Evolutionary conservation across 2,113 vertebrate species (phyloP).

Genomic region (Salminus brasiliensis): DNA sequence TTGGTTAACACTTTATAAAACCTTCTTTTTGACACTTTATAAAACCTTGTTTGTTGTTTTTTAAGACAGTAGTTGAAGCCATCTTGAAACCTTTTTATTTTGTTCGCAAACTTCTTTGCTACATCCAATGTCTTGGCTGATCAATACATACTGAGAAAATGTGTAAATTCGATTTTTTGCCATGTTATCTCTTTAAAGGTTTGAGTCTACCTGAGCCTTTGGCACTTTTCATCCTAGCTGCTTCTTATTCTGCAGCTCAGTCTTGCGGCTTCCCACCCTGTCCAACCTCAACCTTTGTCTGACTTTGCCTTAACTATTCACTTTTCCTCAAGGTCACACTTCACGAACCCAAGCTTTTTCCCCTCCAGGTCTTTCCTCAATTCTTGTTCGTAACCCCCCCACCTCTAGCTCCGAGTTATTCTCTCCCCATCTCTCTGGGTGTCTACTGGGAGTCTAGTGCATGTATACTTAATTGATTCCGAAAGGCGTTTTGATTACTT

Average conservation of each 20-base stretch:
- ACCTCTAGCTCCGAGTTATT: not conserved
- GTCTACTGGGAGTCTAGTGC: conserved; percentile 15
- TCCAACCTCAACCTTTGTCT: not conserved
- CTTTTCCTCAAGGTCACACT: conserved; percentile 2
- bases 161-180: not conserved
- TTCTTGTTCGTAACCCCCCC: not conserved
- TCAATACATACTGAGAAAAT: no score
- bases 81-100: no score
- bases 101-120: no score
- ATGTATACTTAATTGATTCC: conserved; percentile 52
- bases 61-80: no score
- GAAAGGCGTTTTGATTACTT: conserved; percentile 45
- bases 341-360: not conserved
- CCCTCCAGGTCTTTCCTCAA: not conserved
- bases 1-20: no score
- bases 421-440: not conserved
- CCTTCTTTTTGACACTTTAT: no score
- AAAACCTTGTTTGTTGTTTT: no score
- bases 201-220: not conserved
- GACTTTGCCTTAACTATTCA: not conserved
- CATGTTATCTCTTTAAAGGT: not conserved
- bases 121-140: no score
- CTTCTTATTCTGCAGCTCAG: not conserved
- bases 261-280: not conserved
- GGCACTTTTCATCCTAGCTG: not conserved